Evolutionary conservation across 2,113 vertebrate species (phyloP).

Genomic region (Balaenoptera acutorostrata): DNA sequence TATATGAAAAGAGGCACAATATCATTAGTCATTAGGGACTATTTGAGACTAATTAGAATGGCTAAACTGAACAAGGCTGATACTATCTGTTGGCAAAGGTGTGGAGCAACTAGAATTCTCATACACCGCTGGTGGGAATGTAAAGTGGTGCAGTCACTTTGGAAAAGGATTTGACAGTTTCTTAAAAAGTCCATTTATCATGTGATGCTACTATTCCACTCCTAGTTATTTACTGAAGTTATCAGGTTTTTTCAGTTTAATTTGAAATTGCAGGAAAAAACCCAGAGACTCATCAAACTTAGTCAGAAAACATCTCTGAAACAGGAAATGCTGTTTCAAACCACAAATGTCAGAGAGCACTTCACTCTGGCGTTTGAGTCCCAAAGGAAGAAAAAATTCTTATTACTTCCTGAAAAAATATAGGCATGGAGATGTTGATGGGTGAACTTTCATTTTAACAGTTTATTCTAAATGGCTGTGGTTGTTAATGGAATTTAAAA

Average conservation of each 20-base stretch:
- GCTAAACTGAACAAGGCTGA: neutral
- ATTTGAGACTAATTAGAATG: neutral
- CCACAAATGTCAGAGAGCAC: neutral
- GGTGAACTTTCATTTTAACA: constrained; percentile 37
- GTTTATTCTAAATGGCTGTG: neutral
- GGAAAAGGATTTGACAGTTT: no score
- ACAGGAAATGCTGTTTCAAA: constrained; percentile 50
- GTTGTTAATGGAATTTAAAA: neutral
- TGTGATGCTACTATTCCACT: neutral
- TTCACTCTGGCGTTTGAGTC: constrained; percentile 28
- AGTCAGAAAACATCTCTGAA: neutral
- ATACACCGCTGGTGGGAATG: neutral
- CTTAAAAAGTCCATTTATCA: neutral
- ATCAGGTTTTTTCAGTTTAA: neutral
- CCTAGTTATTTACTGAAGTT: neutral
- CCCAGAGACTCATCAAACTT: neutral
- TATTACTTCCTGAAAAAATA: neutral
- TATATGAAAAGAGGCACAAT: no score
- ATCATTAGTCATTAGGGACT: no score
- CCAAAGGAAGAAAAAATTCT: neutral
- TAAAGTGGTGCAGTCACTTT: no score
- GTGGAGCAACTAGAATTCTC: neutral
- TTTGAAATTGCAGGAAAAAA: neutral
- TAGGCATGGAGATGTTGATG: neutral
- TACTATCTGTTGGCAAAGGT: neutral